These are phyloP conservation scores for Xerus inauris DNA, from an alignment of 2,113 vertebrate species.

Conservation along the genomic window DNA sequence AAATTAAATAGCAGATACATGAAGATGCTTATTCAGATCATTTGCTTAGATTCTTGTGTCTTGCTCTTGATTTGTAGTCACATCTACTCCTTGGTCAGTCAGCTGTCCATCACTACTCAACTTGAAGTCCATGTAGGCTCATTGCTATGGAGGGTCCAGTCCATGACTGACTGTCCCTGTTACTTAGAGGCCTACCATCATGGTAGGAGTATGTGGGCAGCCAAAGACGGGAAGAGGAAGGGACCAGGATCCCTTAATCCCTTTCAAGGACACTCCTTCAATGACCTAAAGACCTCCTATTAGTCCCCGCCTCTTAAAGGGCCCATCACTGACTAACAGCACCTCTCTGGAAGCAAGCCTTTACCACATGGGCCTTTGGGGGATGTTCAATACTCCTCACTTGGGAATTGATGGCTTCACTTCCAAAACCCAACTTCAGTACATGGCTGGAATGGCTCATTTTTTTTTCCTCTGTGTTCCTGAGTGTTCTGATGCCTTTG, in stretches of 20 bases:
- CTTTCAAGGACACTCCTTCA: not conserved
- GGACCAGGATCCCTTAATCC: not conserved
- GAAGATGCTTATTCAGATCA: not conserved
- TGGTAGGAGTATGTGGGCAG: not conserved
- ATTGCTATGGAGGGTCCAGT: not conserved
- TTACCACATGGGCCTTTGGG: not conserved
- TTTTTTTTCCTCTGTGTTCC: not conserved
- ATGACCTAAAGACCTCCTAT: not conserved
- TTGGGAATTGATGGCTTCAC: too few species aligned
- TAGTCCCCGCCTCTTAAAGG: not conserved
- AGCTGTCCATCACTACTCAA: not conserved
- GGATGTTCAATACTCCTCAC: not conserved
- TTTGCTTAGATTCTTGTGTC: not conserved
- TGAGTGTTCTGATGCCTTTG: not conserved
- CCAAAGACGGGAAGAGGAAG: not conserved
- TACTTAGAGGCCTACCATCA: not conserved
- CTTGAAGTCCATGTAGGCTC: not conserved
- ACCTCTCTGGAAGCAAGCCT: accelerated
- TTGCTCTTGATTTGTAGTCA: not conserved
- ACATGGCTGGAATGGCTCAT: not conserved
- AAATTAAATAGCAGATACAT: not conserved
- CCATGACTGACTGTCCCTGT: not conserved
- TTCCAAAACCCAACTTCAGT: not conserved
- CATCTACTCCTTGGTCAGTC: not conserved
- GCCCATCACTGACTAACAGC: not conserved